phyloP scores from a whole-genome alignment of 2,113 vertebrate genomes.

The Atlantisia rogersi region DNA sequence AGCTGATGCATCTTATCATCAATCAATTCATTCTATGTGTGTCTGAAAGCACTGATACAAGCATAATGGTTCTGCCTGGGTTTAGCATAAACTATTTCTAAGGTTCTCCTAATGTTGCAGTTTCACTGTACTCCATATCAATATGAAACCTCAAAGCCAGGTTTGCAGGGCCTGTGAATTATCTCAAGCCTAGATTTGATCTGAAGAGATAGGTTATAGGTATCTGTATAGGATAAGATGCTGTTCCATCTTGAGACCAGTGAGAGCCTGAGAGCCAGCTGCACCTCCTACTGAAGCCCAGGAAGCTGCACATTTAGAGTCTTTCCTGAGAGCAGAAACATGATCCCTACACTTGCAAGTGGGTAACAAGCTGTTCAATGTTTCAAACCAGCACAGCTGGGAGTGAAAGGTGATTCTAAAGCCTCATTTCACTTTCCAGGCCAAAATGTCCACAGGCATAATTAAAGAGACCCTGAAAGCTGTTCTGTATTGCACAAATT shows the following conservation, averaged over 20 bases:
- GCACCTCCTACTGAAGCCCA: neutral
- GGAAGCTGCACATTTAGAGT: neutral
- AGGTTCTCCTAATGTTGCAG: neutral
- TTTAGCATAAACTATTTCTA: neutral
- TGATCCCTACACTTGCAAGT: neutral
- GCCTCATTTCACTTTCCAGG: slow-evolving; percentile 10
- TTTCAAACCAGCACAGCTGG: slow-evolving; percentile 19
- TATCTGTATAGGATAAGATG: neutral
- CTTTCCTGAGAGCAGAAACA: neutral
- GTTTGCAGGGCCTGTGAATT: neutral
- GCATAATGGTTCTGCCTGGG: neutral
- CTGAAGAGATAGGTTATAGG: neutral
- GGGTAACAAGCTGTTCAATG: neutral
- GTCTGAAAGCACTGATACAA: neutral
- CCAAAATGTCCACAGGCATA: slow-evolving; percentile 20
- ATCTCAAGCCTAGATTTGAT: neutral
- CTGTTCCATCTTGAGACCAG: neutral
- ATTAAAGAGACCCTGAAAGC: slow-evolving; percentile 45
- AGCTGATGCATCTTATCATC: neutral
- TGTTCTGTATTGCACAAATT: slow-evolving; percentile 31
- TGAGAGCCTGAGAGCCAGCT: neutral
- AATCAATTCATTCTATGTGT: neutral
- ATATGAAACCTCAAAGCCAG: neutral
- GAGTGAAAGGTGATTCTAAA: slow-evolving; percentile 37
- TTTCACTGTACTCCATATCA: neutral